Evolutionary conservation across 2,888 invertebrate species (phyloP).

Genomic region (Anorthoa munda): DNA sequence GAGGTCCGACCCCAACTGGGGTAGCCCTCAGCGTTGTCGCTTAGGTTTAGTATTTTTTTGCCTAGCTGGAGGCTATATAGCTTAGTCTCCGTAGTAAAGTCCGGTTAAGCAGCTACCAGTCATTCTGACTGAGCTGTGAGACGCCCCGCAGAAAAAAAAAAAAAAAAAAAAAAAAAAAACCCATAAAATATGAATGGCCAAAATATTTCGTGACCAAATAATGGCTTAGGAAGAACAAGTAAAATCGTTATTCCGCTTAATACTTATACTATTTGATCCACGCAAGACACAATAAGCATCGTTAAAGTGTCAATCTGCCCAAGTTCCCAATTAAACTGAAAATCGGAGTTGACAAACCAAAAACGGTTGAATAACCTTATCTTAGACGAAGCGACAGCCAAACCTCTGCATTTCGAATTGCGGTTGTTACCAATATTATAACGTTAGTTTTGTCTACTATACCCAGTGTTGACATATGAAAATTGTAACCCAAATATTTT

Average conservation of each 20-base stretch:
- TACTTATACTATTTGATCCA: neutral
- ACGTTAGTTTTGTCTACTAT: neutral
- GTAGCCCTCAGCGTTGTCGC: too few relatives aligned
- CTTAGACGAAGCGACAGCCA: neutral
- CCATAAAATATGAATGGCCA: too few relatives aligned
- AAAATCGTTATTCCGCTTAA: too few relatives aligned
- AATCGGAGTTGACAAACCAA: neutral
- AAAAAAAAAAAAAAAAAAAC: too few relatives aligned
- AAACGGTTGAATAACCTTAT: neutral
- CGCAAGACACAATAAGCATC: neutral
- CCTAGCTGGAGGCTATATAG: too few relatives aligned
- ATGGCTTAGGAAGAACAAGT: too few relatives aligned
- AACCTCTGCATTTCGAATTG: constrained; percentile 12
- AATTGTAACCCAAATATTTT: neutral
- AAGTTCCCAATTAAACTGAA: constrained; percentile 13
- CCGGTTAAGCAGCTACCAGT: too few relatives aligned
- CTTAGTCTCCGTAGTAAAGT: too few relatives aligned
- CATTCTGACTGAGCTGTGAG: too few relatives aligned
- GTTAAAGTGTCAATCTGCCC: neutral
- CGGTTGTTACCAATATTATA: constrained; percentile 3
- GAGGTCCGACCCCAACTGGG: too few relatives aligned
- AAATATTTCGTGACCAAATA: neutral
- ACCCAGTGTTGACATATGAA: constrained; percentile 1
- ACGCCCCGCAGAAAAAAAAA: too few relatives aligned
- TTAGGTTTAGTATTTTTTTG: too few relatives aligned